phyloP scores from a whole-genome alignment of 2,113 vertebrate species.

The Canis aureus region DNA sequence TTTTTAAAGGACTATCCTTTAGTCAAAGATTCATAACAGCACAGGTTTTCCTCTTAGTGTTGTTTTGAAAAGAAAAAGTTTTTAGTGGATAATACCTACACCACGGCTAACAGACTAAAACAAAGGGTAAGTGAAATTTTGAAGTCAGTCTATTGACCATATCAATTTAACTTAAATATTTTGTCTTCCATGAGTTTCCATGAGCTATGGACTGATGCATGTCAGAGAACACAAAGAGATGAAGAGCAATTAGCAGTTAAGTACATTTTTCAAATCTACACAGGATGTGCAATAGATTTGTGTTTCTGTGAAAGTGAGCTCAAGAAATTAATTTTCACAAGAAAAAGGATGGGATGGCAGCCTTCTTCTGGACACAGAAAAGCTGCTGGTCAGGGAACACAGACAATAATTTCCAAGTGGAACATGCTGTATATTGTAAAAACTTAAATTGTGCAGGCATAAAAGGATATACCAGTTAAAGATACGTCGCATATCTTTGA shows the following conservation, averaged over 20 bases:
- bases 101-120: not conserved
- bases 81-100: not conserved
- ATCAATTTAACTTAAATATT: not conserved
- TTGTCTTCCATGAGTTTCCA: not conserved
- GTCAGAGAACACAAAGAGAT: not conserved
- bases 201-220: not conserved
- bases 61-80: not conserved
- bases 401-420: not conserved
- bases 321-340: not conserved
- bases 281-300: not conserved
- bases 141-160: not conserved
- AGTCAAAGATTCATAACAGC: not conserved
- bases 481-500: no score
- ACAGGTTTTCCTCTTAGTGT: not conserved
- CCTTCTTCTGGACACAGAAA: not conserved
- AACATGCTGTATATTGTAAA: no score
- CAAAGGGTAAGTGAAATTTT: not conserved
- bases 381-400: accelerated
- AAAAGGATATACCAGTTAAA: not conserved
- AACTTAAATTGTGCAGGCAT: not conserved
- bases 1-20: not conserved
- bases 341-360: not conserved
- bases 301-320: not conserved
- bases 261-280: not conserved
- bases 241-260: not conserved